A percentile compares a stretch with the other conserved stretches of the same genome.
Evolutionary conservation across 2,888 invertebrate genomes (phyloP).

Genomic region (Smittia sp.): DNA sequence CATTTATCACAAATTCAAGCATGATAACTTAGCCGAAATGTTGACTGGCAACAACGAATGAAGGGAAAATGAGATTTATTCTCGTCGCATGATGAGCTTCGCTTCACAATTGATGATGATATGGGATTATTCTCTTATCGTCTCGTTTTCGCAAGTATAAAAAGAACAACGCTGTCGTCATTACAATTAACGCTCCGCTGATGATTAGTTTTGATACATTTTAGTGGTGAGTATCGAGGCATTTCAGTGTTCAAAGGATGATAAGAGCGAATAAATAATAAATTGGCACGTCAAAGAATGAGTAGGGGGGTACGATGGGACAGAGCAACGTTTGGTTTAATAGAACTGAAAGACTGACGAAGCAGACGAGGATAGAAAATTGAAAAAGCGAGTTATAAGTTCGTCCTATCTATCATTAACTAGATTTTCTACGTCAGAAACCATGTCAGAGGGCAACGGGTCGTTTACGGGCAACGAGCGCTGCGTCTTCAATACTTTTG

Average conservation of each 20-base stretch:
- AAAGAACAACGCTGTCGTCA: background rate
- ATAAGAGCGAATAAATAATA: no score
- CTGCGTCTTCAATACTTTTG: constrained; percentile 41
- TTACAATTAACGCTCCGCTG: background rate
- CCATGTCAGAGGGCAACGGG: constrained; percentile 49
- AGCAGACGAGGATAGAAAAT: constrained; percentile 30
- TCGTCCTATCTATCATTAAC: constrained; percentile 46
- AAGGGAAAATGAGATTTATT: no score
- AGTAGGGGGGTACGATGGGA: background rate
- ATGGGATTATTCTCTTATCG: background rate
- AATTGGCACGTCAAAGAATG: no score
- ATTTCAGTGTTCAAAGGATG: background rate
- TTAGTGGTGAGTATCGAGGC: background rate
- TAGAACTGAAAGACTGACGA: constrained; percentile 37
- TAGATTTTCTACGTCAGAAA: constrained; percentile 53
- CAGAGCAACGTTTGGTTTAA: background rate
- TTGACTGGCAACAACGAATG: no score
- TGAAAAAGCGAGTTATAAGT: constrained; percentile 37
- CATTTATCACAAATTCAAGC: constrained; percentile 36
- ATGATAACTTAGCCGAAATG: background rate
- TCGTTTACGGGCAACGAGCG: constrained; percentile 39
- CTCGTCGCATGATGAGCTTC: no score
- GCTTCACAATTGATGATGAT: background rate
- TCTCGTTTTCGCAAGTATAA: background rate
- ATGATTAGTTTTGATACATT: background rate